Base-by-base conservation (phyloP, 2,797 vertebrate genomes). In the Catamblyrhynchus diadema region DNA sequence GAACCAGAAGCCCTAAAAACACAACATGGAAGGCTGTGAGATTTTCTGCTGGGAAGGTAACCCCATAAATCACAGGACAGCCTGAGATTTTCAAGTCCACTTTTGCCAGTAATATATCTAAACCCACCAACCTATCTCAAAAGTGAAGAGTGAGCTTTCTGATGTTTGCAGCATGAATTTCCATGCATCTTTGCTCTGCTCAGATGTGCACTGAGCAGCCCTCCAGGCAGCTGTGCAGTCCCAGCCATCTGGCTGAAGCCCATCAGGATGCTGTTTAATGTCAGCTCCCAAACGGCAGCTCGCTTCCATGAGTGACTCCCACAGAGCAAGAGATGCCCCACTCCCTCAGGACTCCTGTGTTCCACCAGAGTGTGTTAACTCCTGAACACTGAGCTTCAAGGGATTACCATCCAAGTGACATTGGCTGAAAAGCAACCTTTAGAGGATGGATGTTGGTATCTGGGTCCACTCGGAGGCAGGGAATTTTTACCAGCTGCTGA, bases 161-260 rank as follows among this genome's bases (percentile, higher is more conserved):
- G 33, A 53, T 27, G n/a, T 45, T 51, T 60, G 54, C 65, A 78
- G 65, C 21, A 11, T 4, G 28, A 51, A 60, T 39, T 85, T 71
- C 47, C 60, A 54, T 1, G 19, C 22, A 61, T 51, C 39, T 69
- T 71, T 51, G 25, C 48, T 30, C 37, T n/a, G 48, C 89, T 81
- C 23, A 66, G 57, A 27, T n/a, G 12, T 0, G 0, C 1, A 1
- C 12, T 27, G n/a, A 50, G 81, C 85, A 67, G 53, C 1, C 0
- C 60, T 62, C 44, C 5, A 9, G 66, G 71, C 54, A 91, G 69
- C 23, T 83, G 72, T 57, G 13, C 1, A 88, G 78, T 21, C 35
- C 30, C 90, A 93, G 67, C 61, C 69, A 77, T 32, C 57, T 78
- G 82, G 44, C 56, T 27, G 24, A 56, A 74, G 85, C 50, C 60